Base-by-base conservation (phyloP, 2,113 vertebrate genomes). In the Lepus europaeus region DNA sequence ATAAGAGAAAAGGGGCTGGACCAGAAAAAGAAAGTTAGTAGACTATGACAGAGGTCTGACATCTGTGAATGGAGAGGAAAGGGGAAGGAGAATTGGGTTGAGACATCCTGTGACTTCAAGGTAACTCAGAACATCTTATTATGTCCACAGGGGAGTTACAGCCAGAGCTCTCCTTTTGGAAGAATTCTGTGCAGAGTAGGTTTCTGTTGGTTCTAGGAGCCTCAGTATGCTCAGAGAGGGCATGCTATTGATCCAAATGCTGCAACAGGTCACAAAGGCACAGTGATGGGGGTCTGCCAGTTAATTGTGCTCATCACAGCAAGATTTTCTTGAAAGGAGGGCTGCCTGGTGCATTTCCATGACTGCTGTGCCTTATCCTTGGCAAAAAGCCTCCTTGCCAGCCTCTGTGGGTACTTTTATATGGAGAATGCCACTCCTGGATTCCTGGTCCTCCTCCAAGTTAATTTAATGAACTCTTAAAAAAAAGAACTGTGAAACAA, bases 381-480 rank as follows among this genome's bases (percentile, higher is more conserved):
- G 77, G 29, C 70, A 70, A 59, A 31, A 9, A 69, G 56, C 9
- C n/a, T 17, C 16, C 6, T 83, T 68, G 13, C 64, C 59, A 87
- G 23, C 49, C 27, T 64, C 45, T 79, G 45, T 87, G 45, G 70
- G 27, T 66, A 53, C 72, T 87, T 86, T 89, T 72, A 19, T 23
- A 70, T n/a, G 33, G 27, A 91, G 16, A 89, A 70, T 91, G 64
- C 59, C 9, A 23, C 5, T 11, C 39, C 56, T 12, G 2, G n/a
- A 27, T 14, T 5, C 27, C 12, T 69, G 72, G 22, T 82, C 16
- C 59, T 77, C 22, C 70, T 94, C 59, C 70, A 87, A 9, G 56
- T 89, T 95, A 82, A 78, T 70, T 88, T 70, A 78, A 83, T 88
- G 61, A 89, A 33, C 10, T 80, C 59, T 72, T 96, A 68, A 87